Conservation (phyloP, 2,888 invertebrate species). For the Rhopalosiphum nymphaeae region DNA sequence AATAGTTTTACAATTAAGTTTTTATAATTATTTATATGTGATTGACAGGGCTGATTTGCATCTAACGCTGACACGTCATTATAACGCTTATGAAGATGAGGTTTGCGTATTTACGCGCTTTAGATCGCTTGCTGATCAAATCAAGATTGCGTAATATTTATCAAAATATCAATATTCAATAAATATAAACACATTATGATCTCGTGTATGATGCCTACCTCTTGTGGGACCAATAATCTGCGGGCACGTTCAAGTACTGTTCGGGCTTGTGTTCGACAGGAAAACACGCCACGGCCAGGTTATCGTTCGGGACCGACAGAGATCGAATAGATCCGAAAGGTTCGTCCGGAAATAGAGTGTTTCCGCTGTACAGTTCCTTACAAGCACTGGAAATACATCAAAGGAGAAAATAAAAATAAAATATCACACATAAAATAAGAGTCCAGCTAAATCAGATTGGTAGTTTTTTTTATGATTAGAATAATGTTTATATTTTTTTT, state of each 20-base stretch:
- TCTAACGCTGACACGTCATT: not conserved
- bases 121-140: not conserved
- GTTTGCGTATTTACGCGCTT: not conserved
- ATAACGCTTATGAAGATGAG: not conserved
- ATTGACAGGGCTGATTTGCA: not conserved
- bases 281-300: constrained; percentile 62
- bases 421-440: not conserved
- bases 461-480: not conserved
- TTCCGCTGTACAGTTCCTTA: constrained; percentile 41
- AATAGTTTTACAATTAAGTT: not conserved
- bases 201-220: constrained; percentile 14
- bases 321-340: constrained; percentile 64
- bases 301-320: constrained; percentile 64
- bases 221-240: constrained; percentile 53
- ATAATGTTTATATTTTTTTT: not conserved
- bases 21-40: not conserved
- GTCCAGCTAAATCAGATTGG: not conserved
- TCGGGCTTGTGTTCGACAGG: constrained; percentile 20
- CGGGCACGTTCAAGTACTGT: constrained; percentile 43
- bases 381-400: not conserved
- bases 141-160: not conserved
- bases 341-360: constrained; percentile 61
- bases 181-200: not conserved
- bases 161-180: not conserved
- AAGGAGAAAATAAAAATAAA: not conserved